Evolutionary conservation across 2,797 vertebrate genomes (phyloP).

Genomic region (Avahi laniger): DNA sequence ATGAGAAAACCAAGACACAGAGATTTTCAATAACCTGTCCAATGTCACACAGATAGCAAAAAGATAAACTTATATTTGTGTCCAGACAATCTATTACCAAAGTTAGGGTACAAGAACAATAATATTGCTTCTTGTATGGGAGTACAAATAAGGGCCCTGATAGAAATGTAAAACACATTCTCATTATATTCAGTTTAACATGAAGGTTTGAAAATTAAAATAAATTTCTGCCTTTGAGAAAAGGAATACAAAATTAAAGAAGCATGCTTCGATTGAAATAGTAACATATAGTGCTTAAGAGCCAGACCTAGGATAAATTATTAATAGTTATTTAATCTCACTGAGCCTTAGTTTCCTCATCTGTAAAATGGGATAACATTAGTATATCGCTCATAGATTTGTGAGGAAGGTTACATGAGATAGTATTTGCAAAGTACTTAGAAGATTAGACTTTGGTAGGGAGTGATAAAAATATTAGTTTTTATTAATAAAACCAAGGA

Average conservation of each 20-base stretch:
- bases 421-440: background rate
- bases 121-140: background rate
- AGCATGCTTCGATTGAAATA: background rate
- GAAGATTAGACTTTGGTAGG: background rate
- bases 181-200: background rate
- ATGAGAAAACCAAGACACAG: background rate
- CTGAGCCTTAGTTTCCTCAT: background rate
- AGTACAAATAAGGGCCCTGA: background rate
- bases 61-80: background rate
- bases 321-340: background rate
- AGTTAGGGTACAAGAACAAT: background rate
- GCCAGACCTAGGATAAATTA: background rate
- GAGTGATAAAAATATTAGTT: background rate
- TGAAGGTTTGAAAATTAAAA: slow-evolving; percentile 8
- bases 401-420: background rate
- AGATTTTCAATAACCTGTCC: slow-evolving; percentile 17
- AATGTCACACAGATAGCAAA: background rate
- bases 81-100: background rate
- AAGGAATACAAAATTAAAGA: slow-evolving; percentile 12
- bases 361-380: background rate
- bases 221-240: slow-evolving; percentile 32
- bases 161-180: background rate
- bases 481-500: background rate
- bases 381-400: background rate
- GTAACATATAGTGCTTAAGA: background rate